A percentile compares a stretch with the other conserved stretches of the same genome.
Conservation (phyloP, 2,113 vertebrate species). For the Solenodon paradoxus region DNA sequence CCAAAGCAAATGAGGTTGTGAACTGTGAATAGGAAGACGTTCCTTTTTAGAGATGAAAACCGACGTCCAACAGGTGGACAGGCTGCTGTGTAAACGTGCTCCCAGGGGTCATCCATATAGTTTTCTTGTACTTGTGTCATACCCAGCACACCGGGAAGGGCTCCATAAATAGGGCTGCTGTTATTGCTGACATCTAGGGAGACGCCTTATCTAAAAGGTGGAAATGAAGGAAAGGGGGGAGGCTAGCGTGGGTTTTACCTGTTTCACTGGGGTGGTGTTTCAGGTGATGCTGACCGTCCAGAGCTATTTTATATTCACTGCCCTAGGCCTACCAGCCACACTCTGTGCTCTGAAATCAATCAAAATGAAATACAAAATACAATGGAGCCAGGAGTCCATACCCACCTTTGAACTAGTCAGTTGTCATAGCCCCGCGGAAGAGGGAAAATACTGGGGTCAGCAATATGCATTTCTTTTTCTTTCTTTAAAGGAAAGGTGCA, state of each 20-base stretch:
- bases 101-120: not conserved
- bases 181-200: not conserved
- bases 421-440: too few relatives aligned
- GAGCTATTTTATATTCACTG: not conserved
- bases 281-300: too few relatives aligned
- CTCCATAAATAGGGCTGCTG: not conserved
- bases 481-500: too few relatives aligned
- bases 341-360: not conserved
- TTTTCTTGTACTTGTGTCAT: not conserved
- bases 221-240: not conserved
- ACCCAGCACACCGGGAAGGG: accelerated
- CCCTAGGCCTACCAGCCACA: not conserved
- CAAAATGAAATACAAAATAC: not conserved
- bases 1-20: not conserved
- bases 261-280: not conserved
- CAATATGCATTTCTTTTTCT: too few relatives aligned
- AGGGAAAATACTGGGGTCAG: too few relatives aligned
- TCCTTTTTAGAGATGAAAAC: not conserved
- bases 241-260: accelerated
- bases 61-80: not conserved
- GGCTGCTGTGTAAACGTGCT: not conserved
- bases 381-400: too few relatives aligned
- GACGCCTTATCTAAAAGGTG: not conserved
- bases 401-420: too few relatives aligned
- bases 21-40: not conserved